These are phyloP conservation scores for Alethe castanea DNA, from an alignment of 2,113 vertebrate species.

Conservation along the genomic window DNA sequence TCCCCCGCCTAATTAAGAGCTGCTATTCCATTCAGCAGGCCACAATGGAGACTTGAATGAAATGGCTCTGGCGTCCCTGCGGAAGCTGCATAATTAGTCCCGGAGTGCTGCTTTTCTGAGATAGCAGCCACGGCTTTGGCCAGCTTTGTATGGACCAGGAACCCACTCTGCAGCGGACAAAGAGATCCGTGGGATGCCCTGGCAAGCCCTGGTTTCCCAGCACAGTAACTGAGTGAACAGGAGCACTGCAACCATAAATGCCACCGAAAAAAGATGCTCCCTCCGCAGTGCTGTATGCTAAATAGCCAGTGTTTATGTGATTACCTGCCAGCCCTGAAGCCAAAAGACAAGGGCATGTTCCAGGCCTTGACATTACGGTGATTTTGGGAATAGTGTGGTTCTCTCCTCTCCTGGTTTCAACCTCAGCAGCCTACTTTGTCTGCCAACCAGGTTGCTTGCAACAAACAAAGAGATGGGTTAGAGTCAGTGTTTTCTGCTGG, in stretches of 20 bases:
- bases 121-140: background rate
- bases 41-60: background rate
- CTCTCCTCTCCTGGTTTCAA: background rate
- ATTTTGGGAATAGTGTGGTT: background rate
- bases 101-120: background rate
- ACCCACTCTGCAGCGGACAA: background rate
- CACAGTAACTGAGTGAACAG: fast-evolving
- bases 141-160: background rate
- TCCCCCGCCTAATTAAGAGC: background rate
- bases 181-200: background rate
- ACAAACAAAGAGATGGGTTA: background rate
- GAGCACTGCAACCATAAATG: background rate
- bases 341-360: background rate
- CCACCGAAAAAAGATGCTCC: background rate
- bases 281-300: background rate
- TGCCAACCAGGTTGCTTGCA: background rate
- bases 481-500: fast-evolving
- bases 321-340: background rate
- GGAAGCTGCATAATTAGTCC: background rate
- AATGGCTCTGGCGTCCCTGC: background rate
- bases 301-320: background rate
- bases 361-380: background rate
- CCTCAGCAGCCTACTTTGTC: background rate
- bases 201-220: background rate
- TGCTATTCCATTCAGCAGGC: background rate